Evolutionary conservation across 2,113 vertebrate genomes (phyloP), one percentile per base, ranked within the genome.

Genomic region (Cercocebus atys): DNA sequence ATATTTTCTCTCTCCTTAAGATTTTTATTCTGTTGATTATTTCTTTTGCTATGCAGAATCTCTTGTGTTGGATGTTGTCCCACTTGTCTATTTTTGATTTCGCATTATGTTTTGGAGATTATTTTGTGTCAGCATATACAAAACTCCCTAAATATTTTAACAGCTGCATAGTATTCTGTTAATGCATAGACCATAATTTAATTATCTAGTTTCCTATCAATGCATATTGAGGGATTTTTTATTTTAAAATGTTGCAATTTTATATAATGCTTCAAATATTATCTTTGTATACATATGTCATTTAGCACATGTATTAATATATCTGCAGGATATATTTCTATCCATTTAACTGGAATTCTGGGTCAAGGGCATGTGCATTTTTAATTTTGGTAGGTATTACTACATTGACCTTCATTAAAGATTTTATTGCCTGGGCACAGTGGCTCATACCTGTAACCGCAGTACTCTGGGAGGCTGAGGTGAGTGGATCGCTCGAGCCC

Each of bases 291-390:
- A 70, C 7, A 23, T 70, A 73, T 0, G 64, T 45, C 50, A 72
- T 57, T 91, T 47, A 92, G 18, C 52, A 47, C 32, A 64, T 52
- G 72, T 61, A 64, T 79, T 57, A 84, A 68, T 92, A 20, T 85
- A 80, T 68, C 20, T 68, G 13, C 72, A 55, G 18, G 68, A 78
- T 70, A 95, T 87, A 94, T 70, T 73, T n/a, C 12, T 70, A 73
- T 27, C 75, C 30, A 76, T 90, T 93, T 45, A 93, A 81, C 30
- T 85, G n/a, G 30, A 94, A 90, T 93, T 94, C 45, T 81, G 47
- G 79, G 18, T 84, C 70, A 84, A 84, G 25, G 0, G 17, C 40
- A 32, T 43, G 5, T 92, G 3, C 23, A 43, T 83, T 93, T 93
- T 66, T 70, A 85, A n/a, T 95, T 87, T 93, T 70, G 43, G 61